Conservation (phyloP, 2,113 vertebrate species). For the Callipepla squamata region DNA sequence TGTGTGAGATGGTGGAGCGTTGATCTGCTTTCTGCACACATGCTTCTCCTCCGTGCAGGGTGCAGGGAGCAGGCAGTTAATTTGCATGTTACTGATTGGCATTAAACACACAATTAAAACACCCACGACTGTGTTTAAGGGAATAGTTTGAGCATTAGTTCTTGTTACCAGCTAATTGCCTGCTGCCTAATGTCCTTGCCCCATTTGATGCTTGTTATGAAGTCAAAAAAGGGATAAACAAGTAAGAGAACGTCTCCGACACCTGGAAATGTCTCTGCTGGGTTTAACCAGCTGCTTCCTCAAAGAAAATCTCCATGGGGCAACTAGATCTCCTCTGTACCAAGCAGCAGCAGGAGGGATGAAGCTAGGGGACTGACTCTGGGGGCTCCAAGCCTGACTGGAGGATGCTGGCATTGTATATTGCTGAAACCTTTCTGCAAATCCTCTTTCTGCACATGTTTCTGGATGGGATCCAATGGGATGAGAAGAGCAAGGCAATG, state of each 20-base stretch:
- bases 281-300: conserved; percentile 1
- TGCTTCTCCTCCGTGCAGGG: not conserved
- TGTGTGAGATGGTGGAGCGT: not conserved
- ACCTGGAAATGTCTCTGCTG: not conserved
- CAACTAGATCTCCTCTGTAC: not conserved
- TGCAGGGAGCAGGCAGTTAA: conserved; percentile 37
- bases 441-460: not conserved
- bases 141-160: conserved; percentile 49
- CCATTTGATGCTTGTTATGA: conserved; percentile 46
- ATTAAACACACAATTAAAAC: conserved; percentile 66
- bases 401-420: not conserved
- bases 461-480: not conserved
- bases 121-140: conserved; percentile 45
- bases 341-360: not conserved
- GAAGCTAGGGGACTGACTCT: not conserved
- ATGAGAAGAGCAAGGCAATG: not conserved
- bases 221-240: not conserved
- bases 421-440: not conserved
- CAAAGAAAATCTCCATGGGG: not conserved
- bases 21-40: conserved; percentile 6
- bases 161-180: conserved; percentile 63
- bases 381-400: not conserved
- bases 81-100: conserved; percentile 58
- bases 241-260: not conserved
- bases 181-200: conserved; percentile 52